These are phyloP conservation scores for Aselliscus stoliczkanus DNA, from an alignment of 2,797 vertebrate genomes.

Conservation along the genomic window DNA sequence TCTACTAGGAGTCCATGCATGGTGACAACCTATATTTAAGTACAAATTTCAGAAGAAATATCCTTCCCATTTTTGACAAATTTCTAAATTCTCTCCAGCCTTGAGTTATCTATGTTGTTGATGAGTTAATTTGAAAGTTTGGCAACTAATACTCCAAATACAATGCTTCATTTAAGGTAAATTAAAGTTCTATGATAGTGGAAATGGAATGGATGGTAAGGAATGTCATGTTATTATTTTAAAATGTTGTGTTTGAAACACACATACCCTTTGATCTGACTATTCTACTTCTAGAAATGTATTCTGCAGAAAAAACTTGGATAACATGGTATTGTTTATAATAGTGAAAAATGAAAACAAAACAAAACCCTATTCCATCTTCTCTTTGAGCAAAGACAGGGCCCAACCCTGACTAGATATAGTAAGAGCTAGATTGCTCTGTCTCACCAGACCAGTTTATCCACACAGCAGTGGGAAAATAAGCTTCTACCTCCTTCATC, in stretches of 20 bases:
- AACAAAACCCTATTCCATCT: neutral
- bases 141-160: neutral
- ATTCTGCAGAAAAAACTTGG: neutral
- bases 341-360: neutral
- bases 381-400: neutral
- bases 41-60: neutral
- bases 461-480: accelerated
- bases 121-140: neutral
- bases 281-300: neutral
- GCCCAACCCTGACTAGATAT: neutral
- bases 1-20: neutral
- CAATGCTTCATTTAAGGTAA: neutral
- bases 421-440: neutral
- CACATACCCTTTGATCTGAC: neutral
- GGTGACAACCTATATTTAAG: neutral
- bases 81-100: neutral
- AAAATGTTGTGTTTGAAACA: neutral
- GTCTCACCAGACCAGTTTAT: neutral
- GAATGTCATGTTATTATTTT: neutral
- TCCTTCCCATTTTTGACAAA: neutral
- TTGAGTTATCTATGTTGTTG: neutral
- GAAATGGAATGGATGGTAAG: neutral
- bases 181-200: neutral
- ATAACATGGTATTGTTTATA: neutral
- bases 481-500: neutral